These are phyloP conservation scores for Myiothlypis coronata DNA, from an alignment of 2,797 vertebrate species.

Conservation along the genomic window DNA sequence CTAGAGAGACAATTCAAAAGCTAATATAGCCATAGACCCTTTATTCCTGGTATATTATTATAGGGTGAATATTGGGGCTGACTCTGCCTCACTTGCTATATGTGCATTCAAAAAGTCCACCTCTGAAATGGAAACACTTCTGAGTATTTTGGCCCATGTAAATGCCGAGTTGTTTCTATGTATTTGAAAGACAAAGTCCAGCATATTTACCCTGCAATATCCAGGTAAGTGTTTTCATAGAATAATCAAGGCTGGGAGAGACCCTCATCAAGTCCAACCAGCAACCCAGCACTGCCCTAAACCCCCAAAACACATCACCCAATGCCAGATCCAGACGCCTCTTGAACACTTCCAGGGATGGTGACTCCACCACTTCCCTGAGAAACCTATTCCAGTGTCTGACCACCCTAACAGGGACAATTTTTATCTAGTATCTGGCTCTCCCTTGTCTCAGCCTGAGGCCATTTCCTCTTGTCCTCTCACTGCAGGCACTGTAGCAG, in stretches of 20 bases:
- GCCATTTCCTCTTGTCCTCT: neutral
- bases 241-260: neutral
- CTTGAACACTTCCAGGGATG: neutral
- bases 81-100: neutral
- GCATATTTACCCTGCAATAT: neutral
- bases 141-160: neutral
- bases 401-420: neutral
- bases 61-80: neutral
- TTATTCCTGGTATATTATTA: neutral
- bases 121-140: neutral
- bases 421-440: neutral
- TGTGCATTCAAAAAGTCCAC: neutral
- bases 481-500: fast-evolving
- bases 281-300: neutral
- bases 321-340: neutral
- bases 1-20: neutral
- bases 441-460: neutral
- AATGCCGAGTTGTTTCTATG: neutral
- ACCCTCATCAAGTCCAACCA: neutral
- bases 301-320: neutral
- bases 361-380: too few species aligned
- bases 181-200: neutral
- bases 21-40: neutral
- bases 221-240: neutral
- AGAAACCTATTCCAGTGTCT: neutral